Percentiles rank a stretch among this genome's conserved stretches.
phyloP scores from a whole-genome alignment of 2,113 vertebrate genomes.

The Archilochus colubris region DNA sequence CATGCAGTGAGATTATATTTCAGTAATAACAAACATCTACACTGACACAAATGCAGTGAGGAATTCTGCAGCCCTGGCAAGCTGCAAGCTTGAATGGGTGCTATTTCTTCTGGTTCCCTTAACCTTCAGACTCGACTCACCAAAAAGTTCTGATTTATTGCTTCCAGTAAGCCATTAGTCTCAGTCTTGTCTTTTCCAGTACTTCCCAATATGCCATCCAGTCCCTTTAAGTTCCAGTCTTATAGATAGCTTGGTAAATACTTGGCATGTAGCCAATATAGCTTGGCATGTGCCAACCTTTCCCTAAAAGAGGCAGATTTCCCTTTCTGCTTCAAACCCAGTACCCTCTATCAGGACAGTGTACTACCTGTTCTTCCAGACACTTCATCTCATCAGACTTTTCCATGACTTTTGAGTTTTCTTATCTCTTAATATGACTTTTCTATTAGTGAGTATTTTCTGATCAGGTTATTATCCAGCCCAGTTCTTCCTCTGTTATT shows the following conservation, averaged over 20 bases:
- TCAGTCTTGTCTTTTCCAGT: neutral
- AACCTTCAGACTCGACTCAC: neutral
- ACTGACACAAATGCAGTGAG: neutral
- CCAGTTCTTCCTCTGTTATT: neutral
- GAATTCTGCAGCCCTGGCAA: neutral
- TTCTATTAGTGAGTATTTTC: neutral
- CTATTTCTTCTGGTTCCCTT: neutral
- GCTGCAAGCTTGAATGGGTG: rapidly evolving
- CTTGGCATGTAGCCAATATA: too few species aligned
- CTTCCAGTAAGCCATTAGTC: neutral
- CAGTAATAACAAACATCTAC: neutral
- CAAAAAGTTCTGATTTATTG: neutral
- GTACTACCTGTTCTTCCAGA: neutral
- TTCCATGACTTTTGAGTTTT: neutral
- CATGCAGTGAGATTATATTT: neutral
- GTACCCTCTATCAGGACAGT: neutral
- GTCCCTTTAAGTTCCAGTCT: neutral
- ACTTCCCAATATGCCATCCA: neutral
- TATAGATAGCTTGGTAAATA: neutral
- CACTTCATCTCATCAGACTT: neutral
- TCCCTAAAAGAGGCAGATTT: neutral
- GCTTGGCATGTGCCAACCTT: neutral
- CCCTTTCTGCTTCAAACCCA: neutral
- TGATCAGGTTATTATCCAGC: neutral
- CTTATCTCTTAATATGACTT: neutral